phyloP scores from a whole-genome alignment of 2,797 vertebrate species.

The Zalophus californianus region DNA sequence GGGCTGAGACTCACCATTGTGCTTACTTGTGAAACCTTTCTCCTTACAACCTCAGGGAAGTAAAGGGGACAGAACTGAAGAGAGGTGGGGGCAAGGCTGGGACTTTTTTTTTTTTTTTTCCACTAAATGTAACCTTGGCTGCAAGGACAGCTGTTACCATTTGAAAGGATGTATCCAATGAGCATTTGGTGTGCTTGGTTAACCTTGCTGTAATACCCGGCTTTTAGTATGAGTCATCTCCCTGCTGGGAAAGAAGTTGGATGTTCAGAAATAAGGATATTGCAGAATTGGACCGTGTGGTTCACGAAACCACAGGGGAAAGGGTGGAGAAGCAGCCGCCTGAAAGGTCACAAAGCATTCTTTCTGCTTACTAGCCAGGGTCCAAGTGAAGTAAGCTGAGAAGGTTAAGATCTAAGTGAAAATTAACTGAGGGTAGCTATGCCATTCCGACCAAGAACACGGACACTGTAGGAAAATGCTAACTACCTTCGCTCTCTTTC shows the following conservation, averaged over 20 bases:
- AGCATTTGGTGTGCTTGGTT: background rate
- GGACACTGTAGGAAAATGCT: background rate
- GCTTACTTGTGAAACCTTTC: background rate
- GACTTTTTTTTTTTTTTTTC: background rate
- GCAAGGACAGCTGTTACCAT: background rate
- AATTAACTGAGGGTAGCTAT: background rate
- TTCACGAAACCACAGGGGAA: conserved; percentile 61
- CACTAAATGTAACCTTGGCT: conserved; percentile 3
- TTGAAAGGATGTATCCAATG: conserved; percentile 27
- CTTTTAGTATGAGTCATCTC: conserved; percentile 65
- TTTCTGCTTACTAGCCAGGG: conserved; percentile 29
- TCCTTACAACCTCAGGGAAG: background rate
- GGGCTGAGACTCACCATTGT: accelerated
- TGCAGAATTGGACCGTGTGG: background rate
- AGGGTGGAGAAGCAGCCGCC: conserved; percentile 61
- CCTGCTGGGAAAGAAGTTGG: conserved; percentile 65
- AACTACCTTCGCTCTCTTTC: too few species aligned
- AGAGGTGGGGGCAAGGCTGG: background rate
- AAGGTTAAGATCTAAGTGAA: conserved; percentile 14
- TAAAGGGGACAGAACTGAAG: background rate
- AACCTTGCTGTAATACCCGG: background rate
- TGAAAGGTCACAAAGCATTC: conserved; percentile 39
- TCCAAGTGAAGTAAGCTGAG: conserved; percentile 12
- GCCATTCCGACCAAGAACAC: background rate
- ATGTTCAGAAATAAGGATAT: conserved; percentile 64